Percentiles rank a stretch among this genome's conserved stretches.
Evolutionary conservation across 2,888 invertebrate species (phyloP).

Genomic region (Glaucopsyche alexis): DNA sequence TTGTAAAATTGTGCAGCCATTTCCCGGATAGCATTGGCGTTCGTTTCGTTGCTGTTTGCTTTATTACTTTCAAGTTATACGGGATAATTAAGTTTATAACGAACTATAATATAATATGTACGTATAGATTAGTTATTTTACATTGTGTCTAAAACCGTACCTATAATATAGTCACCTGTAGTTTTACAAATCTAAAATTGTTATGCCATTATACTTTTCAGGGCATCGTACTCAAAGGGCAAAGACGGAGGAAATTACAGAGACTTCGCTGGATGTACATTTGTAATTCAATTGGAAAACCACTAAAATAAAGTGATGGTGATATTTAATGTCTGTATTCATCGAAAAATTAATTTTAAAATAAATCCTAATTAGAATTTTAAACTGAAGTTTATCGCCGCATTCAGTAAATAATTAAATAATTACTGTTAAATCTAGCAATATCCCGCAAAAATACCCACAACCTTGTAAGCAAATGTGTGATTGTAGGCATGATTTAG

Average conservation of each 20-base stretch:
- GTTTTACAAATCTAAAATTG: no score
- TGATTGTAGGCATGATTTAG: no score
- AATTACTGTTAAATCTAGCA: no score
- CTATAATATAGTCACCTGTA: no score
- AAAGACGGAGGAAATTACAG: no score
- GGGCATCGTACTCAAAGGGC: no score
- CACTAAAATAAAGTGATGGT: neutral
- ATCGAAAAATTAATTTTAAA: neutral
- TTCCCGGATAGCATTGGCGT: conserved; percentile 4
- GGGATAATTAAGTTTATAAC: neutral
- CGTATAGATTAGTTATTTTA: neutral
- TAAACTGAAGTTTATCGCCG: neutral
- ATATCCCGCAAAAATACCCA: no score
- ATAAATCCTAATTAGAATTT: neutral
- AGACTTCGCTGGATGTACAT: no score
- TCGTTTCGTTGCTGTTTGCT: conserved; percentile 16
- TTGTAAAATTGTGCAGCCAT: conserved; percentile 31
- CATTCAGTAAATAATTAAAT: neutral
- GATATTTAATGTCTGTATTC: neutral
- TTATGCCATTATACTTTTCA: no score
- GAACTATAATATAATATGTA: conserved; percentile 3
- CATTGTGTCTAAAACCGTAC: no score
- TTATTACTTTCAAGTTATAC: conserved; percentile 13
- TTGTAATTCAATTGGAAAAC: no score
- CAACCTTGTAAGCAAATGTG: no score